Conservation (phyloP, 2,797 vertebrate genomes). For the Sparidentex hasta region DNA sequence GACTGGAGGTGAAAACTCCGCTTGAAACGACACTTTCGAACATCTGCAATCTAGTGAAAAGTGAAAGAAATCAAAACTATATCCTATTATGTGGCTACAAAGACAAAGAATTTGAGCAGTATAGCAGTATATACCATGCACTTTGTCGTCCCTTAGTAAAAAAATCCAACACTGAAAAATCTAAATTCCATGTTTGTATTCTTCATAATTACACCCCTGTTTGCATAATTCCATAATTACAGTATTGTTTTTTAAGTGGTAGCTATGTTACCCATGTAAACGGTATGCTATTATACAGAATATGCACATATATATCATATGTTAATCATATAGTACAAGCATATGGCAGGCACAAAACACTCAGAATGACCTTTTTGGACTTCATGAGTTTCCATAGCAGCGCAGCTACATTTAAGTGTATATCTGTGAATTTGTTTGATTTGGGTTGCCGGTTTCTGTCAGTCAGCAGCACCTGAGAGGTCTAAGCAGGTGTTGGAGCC, state of each 20-base stretch:
- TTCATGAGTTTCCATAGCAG: background rate
- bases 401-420: background rate
- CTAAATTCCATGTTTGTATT: background rate
- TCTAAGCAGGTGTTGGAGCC: constrained; percentile 88
- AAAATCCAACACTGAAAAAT: constrained; percentile 3
- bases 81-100: background rate
- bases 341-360: background rate
- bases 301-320: constrained; percentile 12
- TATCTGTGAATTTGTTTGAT: constrained; percentile 1
- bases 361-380: background rate
- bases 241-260: constrained; percentile 11
- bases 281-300: constrained; percentile 10
- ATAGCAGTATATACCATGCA: background rate
- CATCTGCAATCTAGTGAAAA: constrained; percentile 6
- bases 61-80: background rate
- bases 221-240: background rate
- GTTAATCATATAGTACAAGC: constrained; percentile 18
- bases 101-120: background rate
- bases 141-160: background rate
- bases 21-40: constrained; percentile 19
- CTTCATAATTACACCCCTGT: constrained; percentile 4
- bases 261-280: background rate
- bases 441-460: background rate
- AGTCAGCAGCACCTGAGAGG: constrained; percentile 88
- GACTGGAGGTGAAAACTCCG: constrained; percentile 27